These are phyloP conservation scores for Drosophila kanekoi DNA, from an alignment of 2,888 invertebrate species.

Conservation along the genomic window DNA sequence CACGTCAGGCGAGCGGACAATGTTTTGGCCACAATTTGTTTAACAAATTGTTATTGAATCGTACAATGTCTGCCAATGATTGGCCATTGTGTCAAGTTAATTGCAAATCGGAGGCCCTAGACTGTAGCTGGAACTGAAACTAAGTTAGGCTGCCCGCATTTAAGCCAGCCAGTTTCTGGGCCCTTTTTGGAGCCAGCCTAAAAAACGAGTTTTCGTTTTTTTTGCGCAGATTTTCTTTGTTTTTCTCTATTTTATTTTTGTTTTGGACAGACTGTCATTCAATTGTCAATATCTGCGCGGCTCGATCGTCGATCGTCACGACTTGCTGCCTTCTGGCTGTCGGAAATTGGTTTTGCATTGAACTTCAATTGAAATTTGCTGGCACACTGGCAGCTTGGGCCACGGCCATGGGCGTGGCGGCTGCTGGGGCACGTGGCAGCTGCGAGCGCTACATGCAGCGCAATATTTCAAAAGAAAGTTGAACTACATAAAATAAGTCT, in stretches of 20 bases:
- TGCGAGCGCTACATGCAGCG: conserved; percentile 22
- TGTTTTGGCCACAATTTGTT: conserved; percentile 67
- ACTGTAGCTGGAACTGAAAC: conserved; percentile 1
- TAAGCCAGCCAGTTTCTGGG: conserved; percentile 13
- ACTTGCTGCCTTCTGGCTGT: conserved; percentile 46
- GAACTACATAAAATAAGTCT: neutral
- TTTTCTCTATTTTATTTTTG: conserved; percentile 7
- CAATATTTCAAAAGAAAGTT: conserved; percentile 47
- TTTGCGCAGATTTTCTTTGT: conserved; percentile 19
- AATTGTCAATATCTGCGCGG: conserved; percentile 72
- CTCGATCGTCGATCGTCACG: conserved; percentile 74
- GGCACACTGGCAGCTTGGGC: conserved; percentile 31
- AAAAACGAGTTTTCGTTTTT: conserved; percentile 35
- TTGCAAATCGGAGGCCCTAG: conserved; percentile 17
- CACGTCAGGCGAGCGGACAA: conserved; percentile 42
- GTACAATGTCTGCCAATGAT: conserved; percentile 45
- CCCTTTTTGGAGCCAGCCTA: conserved; percentile 28
- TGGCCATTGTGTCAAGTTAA: conserved; percentile 54
- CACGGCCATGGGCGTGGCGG: conserved; percentile 38
- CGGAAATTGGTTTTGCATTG: conserved; percentile 69
- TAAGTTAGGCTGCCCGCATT: neutral
- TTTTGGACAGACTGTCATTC: conserved; percentile 67
- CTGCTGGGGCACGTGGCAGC: conserved; percentile 45
- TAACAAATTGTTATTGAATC: conserved; percentile 64
- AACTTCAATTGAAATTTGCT: conserved; percentile 71